Percentiles rank a stretch among this genome's conserved stretches.
phyloP scores from a whole-genome alignment of 2,797 vertebrate genomes.

The Cryptoprocta ferox region DNA sequence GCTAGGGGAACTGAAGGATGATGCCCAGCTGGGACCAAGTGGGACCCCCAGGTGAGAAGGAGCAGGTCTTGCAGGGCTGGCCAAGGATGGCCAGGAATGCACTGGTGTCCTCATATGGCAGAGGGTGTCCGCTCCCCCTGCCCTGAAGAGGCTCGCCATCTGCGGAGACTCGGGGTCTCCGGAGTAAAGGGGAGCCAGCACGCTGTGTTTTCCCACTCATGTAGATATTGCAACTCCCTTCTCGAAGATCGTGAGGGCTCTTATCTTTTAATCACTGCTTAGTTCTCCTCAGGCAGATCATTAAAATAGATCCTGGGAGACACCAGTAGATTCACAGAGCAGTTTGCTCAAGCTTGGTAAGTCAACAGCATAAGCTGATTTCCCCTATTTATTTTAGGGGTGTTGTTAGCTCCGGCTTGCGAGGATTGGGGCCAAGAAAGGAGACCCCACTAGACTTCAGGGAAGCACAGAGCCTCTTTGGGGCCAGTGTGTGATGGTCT shows the following conservation, averaged over 20 bases:
- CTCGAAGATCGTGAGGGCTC: conserved; percentile 69
- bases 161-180: not conserved
- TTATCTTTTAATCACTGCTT: conserved; percentile 74
- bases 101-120: not conserved
- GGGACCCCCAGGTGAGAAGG: not conserved
- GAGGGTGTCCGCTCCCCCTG: not conserved
- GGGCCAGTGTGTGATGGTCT: not conserved
- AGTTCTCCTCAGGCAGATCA: conserved; percentile 73
- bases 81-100: not conserved
- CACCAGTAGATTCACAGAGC: conserved; percentile 78
- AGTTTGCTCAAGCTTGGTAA: conserved; percentile 65
- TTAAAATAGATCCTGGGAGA: conserved; percentile 81
- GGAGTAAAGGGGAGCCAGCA: not conserved
- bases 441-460: conserved; percentile 58
- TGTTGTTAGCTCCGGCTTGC: not conserved
- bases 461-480: not conserved
- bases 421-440: not conserved
- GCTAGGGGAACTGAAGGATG: not conserved
- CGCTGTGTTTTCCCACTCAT: not conserved
- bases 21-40: not conserved
- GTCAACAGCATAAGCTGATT: not conserved
- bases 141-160: fast-evolving
- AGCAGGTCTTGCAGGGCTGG: not conserved
- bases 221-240: not conserved
- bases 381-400: not conserved